A percentile compares a stretch with the other conserved stretches of the same genome.
These are phyloP conservation scores for Callionymus lyra DNA, from an alignment of 2,113 vertebrate species.

Conservation along the genomic window DNA sequence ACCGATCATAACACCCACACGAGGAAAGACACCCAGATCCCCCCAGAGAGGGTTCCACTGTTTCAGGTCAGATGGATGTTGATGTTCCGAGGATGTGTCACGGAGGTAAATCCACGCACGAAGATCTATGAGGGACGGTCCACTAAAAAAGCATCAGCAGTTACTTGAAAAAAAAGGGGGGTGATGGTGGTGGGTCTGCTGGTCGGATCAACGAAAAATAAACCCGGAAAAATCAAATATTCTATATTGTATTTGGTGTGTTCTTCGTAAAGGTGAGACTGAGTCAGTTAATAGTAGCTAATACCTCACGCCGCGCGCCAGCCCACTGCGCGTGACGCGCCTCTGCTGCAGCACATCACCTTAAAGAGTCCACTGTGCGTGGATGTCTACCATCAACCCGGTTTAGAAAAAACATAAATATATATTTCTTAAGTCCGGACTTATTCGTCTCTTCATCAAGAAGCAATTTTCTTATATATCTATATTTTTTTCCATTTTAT, in stretches of 20 bases:
- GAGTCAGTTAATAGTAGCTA: no score
- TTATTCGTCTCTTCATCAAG: background rate
- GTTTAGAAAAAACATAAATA: no score
- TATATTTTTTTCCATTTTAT: background rate
- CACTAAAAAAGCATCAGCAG: background rate
- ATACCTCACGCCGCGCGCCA: background rate
- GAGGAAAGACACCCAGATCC: background rate
- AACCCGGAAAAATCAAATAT: no score
- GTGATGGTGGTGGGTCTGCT: background rate
- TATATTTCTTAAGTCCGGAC: no score
- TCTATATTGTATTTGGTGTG: no score
- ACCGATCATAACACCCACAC: conserved; percentile 1
- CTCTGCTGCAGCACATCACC: background rate
- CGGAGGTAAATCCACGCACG: no score
- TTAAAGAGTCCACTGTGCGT: no score
- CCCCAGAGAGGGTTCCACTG: background rate
- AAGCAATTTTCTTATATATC: background rate
- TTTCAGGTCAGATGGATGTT: background rate
- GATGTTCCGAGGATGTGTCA: no score
- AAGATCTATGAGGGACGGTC: no score
- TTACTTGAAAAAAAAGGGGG: background rate
- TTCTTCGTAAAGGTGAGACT: no score
- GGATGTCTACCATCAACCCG: no score
- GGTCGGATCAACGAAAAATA: background rate
- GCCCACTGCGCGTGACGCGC: background rate